These are phyloP conservation scores for Cryptoleucopteryx plumbea DNA, from an alignment of 2,113 vertebrate genomes.

Conservation along the genomic window DNA sequence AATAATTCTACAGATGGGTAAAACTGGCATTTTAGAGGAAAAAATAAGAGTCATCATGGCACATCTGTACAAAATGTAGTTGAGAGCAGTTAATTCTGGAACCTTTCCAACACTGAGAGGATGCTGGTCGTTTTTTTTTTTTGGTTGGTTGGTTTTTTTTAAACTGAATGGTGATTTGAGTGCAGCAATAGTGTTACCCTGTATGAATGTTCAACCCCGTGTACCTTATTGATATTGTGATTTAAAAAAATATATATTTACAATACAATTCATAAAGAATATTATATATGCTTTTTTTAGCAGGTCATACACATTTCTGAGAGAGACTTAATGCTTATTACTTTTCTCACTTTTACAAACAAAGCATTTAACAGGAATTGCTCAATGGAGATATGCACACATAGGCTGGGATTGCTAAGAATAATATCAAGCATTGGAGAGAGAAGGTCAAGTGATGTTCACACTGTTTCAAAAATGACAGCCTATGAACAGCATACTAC, in stretches of 20 bases:
- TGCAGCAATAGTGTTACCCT: background rate
- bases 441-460: background rate
- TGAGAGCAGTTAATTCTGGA: background rate
- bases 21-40: background rate
- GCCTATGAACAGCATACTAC: background rate
- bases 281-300: background rate
- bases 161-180: background rate
- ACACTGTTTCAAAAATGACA: background rate
- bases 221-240: background rate
- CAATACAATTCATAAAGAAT: background rate
- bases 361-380: background rate
- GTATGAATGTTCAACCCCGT: background rate
- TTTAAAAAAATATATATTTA: background rate
- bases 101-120: background rate
- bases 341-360: background rate
- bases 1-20: background rate
- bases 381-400: background rate
- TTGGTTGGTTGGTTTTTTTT: background rate
- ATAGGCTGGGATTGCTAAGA: background rate
- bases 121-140: background rate
- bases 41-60: background rate
- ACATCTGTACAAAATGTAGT: background rate
- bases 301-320: background rate
- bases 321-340: background rate
- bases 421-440: background rate